A percentile compares a stretch with the other conserved stretches of the same genome.
These are phyloP conservation scores for Euura saliciscinereae DNA, from an alignment of 1,140 invertebrate genomes.

Conservation along the genomic window DNA sequence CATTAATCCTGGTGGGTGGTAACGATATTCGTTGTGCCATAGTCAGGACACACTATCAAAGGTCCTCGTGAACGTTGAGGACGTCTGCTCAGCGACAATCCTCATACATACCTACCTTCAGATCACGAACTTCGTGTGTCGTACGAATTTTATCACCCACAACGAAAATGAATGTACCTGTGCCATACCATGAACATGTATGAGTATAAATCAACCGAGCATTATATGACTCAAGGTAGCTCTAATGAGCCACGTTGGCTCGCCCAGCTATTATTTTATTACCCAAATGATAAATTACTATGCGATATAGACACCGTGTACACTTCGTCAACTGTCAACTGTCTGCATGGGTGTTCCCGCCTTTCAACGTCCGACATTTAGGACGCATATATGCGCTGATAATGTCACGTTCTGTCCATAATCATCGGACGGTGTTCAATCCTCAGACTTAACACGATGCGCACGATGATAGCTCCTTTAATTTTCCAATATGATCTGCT, in stretches of 20 bases:
- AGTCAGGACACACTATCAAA: not conserved
- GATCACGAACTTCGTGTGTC: not conserved
- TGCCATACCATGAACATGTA: not conserved
- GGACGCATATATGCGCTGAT: not conserved
- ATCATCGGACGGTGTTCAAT: too few species aligned
- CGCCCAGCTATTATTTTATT: constrained; percentile 32
- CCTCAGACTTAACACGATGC: too few species aligned
- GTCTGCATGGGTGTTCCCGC: constrained; percentile 3
- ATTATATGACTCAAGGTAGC: constrained; percentile 2
- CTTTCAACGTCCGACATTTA: constrained; percentile 1
- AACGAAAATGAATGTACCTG: not conserved
- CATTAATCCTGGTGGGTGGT: not conserved
- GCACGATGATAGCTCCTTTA: too few species aligned
- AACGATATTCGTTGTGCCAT: not conserved
- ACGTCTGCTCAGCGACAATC: not conserved
- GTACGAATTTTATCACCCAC: not conserved
- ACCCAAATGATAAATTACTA: constrained; percentile 35
- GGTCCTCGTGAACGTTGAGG: not conserved
- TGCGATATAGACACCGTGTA: constrained; percentile 3
- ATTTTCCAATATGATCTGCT: too few species aligned
- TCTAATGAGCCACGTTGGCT: not conserved
- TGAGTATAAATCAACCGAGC: not conserved
- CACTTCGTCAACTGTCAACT: constrained; percentile 10
- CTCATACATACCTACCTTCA: not conserved
- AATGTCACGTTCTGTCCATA: too few species aligned